Conservation (phyloP, 2,113 vertebrate species). For the Corydoras maculifer region DNA sequence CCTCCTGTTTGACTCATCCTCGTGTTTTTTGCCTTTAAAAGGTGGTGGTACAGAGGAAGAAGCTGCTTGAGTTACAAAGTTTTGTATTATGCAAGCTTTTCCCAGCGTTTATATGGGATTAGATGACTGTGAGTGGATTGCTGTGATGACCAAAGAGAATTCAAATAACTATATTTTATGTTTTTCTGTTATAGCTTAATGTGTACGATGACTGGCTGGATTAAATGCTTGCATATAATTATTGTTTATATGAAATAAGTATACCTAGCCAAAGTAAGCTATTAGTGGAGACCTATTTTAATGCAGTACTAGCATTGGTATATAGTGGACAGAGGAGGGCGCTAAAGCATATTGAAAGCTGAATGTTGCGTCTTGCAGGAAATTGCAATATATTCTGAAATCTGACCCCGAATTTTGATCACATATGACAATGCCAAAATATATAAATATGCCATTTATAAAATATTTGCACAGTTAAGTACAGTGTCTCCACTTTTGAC, state of each 20-base stretch:
- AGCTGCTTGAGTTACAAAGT: conserved; percentile 22
- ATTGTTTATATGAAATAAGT: conserved; percentile 21
- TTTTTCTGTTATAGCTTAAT: conserved; percentile 19
- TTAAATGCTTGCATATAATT: conserved; percentile 5
- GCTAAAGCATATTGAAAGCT: conserved; percentile 25
- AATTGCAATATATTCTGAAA: conserved; percentile 43
- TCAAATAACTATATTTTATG: conserved; percentile 1
- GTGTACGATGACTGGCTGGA: conserved; percentile 18
- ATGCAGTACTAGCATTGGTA: conserved; percentile 7
- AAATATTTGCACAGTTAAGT: conserved; percentile 25
- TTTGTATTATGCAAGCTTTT: conserved; percentile 25
- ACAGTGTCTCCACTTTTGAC: conserved; percentile 35
- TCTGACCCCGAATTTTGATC: background rate
- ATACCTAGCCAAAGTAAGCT: conserved; percentile 29
- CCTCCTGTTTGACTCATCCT: conserved; percentile 15
- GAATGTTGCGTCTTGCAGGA: conserved; percentile 32
- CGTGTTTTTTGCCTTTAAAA: conserved; percentile 16
- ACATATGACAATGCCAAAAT: background rate
- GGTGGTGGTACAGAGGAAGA: conserved; percentile 17
- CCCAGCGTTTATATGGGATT: background rate
- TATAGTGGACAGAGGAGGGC: conserved; percentile 30
- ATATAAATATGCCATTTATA: background rate
- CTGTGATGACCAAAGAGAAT: conserved; percentile 19
- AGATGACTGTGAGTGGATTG: conserved; percentile 1
- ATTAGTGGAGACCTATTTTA: conserved; percentile 22